Base-by-base conservation (phyloP, 2,113 vertebrate genomes). In the Ginglymostoma cirratum region DNA sequence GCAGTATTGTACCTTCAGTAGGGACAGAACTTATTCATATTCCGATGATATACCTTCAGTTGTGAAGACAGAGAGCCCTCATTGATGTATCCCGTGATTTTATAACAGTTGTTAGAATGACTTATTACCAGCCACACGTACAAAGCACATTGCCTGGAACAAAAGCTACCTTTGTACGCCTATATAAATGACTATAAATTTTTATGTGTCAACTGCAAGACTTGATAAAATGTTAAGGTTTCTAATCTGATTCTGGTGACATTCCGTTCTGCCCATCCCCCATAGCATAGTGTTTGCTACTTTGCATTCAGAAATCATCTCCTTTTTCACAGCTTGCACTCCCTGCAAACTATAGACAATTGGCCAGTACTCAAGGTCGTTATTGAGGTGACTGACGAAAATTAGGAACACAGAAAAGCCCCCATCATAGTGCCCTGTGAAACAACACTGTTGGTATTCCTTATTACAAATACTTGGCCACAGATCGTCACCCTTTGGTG, bases 71-170 rank as follows among this genome's bases (percentile, higher is more conserved):
- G 61, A 93, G 89, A 93, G 8, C 65, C 27, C 87, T 66, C 30
- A 38, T 93, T 93, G 38, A 66, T 67, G 19, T 38, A 38, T 38
- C 89, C 89, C 61, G 38, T 66, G 89, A 93, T 93, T 66, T 66
- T 34, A 93, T 93, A 66, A 66, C 89, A 38, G 55, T 65, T 66
- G 65, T 66, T 67, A 67, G 30, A 67, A 66, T 93, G 89, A 66
- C 55, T 93, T 93, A 92, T 92, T 65, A 38, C 38, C 89, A 66
- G 30, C n/a, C 34, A 67, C 34, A 66, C 66, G 89, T 93, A 66
- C 89, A 67, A 93, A 93, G n/a, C 61, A 93, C 61, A 61, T 45
- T 66, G 34, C 61, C 65, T 93, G 65, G 89, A 93, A 66, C 61
- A 93, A 93, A 67, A 66, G n/a, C 87, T 92, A 65, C 89, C 89